Conservation (phyloP, 2,888 invertebrate species). For the Celastrina argiolus region DNA sequence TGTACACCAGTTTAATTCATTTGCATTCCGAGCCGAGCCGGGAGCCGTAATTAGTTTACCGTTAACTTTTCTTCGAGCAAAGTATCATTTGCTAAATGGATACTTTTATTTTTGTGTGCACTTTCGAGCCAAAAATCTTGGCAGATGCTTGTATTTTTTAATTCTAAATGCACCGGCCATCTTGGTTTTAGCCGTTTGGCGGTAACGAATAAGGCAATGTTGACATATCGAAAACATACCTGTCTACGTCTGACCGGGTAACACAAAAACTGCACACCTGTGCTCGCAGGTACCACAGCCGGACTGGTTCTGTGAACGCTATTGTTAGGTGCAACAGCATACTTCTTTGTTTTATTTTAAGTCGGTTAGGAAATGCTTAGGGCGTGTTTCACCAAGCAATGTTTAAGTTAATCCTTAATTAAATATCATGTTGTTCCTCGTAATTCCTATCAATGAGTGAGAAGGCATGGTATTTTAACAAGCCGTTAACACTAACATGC, state of each 20-base stretch:
- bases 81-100: background rate
- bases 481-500: too few species aligned
- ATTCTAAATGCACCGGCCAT: background rate
- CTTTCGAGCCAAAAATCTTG: background rate
- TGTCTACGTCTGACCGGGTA: conserved; percentile 11
- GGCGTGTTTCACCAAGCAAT: too few species aligned
- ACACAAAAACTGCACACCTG: conserved; percentile 19
- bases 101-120: background rate
- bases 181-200: background rate
- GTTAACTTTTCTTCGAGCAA: background rate
- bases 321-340: background rate
- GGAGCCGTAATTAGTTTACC: conserved; percentile 4
- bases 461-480: too few species aligned
- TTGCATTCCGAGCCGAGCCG: background rate
- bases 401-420: too few species aligned
- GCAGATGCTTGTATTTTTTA: background rate
- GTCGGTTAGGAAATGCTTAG: background rate
- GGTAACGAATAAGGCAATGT: background rate
- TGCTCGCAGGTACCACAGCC: conserved; percentile 12
- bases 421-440: too few species aligned
- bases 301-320: conserved; percentile 14
- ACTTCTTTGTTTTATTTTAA: background rate
- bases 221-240: conserved; percentile 14
- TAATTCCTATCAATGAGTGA: too few species aligned
- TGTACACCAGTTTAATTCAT: conserved; percentile 3